phyloP scores from a whole-genome alignment of 2,888 invertebrate genomes.

The Drosophila neutralis region DNA sequence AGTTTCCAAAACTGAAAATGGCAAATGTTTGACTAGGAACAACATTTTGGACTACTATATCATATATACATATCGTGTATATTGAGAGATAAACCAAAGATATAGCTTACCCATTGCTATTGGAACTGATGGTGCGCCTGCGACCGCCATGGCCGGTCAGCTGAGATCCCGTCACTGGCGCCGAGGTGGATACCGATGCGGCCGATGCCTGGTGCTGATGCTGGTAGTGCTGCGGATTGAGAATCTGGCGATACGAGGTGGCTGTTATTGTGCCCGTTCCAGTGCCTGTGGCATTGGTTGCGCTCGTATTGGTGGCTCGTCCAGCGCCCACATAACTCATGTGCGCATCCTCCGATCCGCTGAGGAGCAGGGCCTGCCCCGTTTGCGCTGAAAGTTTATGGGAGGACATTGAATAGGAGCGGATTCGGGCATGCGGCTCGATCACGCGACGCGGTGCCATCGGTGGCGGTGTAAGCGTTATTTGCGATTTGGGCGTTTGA shows the following conservation, averaged over 20 bases:
- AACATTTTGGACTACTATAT: not conserved
- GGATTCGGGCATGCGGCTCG: constrained; percentile 80
- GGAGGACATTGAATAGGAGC: constrained; percentile 84
- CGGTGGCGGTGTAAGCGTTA: constrained; percentile 83
- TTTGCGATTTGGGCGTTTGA: constrained; percentile 64
- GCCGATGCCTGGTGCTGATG: constrained; percentile 51
- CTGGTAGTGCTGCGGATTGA: constrained; percentile 43
- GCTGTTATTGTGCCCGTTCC: not conserved
- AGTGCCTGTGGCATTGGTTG: constrained; percentile 17
- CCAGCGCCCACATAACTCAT: constrained; percentile 35
- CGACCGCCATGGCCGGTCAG: constrained; percentile 69
- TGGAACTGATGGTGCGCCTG: constrained; percentile 84
- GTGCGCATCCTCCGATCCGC: constrained; percentile 40
- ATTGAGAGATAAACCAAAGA: not conserved
- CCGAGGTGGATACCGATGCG: constrained; percentile 78
- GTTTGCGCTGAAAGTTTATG: constrained; percentile 83
- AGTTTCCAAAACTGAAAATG: not conserved
- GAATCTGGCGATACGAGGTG: constrained; percentile 24
- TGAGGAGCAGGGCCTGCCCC: constrained; percentile 16
- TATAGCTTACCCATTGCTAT: constrained; percentile 84
- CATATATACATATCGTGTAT: not conserved
- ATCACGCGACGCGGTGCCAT: constrained; percentile 82
- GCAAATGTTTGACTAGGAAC: not conserved
- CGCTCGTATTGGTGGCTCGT: constrained; percentile 13
- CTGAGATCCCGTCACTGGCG: constrained; percentile 70